phyloP scores from a whole-genome alignment of 2,113 vertebrate genomes.

The Athene noctua region DNA sequence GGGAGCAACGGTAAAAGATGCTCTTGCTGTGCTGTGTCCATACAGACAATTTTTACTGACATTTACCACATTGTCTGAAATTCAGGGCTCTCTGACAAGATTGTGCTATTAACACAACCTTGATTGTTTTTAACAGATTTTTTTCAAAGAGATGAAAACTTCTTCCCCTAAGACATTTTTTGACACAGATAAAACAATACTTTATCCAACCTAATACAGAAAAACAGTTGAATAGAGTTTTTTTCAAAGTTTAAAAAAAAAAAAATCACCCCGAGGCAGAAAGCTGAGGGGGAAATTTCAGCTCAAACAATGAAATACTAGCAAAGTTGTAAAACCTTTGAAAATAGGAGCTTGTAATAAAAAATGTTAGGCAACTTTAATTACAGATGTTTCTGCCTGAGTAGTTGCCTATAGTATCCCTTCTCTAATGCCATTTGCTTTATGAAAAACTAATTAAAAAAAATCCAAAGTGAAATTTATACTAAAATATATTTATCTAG shows the following conservation, averaged over 20 bases:
- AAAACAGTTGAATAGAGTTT: not conserved
- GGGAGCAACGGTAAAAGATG: not conserved
- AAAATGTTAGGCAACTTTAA: not conserved
- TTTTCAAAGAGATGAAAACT: not conserved
- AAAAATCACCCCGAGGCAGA: not conserved
- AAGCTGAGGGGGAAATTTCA: not conserved
- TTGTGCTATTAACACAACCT: not conserved
- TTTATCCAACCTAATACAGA: not conserved
- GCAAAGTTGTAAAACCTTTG: conserved; percentile 5
- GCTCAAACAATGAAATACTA: not conserved
- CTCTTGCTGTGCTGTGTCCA: not conserved
- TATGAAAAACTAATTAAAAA: not conserved
- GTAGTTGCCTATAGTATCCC: not conserved
- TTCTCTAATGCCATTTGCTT: not conserved
- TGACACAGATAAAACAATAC: not conserved
- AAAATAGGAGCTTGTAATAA: conserved; percentile 1
- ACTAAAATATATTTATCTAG: not conserved
- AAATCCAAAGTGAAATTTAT: not conserved
- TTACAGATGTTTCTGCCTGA: not conserved
- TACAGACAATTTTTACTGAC: not conserved
- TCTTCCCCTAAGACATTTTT: not conserved
- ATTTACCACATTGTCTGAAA: not conserved
- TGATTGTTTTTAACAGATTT: not conserved
- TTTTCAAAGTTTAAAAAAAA: not conserved
- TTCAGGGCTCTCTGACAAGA: not conserved